phyloP scores from a whole-genome alignment of 2,113 vertebrate genomes.

The Monopterus albus region DNA sequence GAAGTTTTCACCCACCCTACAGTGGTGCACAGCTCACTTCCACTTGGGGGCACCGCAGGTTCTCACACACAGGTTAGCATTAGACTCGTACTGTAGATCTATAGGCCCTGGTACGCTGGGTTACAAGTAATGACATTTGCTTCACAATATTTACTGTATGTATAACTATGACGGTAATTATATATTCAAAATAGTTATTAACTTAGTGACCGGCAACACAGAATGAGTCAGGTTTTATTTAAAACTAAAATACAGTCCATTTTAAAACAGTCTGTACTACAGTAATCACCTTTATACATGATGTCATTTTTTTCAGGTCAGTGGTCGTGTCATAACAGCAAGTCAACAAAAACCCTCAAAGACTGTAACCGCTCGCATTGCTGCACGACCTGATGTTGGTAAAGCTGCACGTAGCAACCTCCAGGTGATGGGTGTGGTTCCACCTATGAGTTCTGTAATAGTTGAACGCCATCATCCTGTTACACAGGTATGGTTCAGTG shows the following conservation, averaged over 20 bases:
- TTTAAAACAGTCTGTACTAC: too few relatives aligned
- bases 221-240: too few relatives aligned
- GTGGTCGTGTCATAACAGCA: constrained; percentile 84
- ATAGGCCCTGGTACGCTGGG: too few relatives aligned
- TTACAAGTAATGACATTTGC: too few relatives aligned
- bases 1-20: constrained; percentile 72
- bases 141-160: too few relatives aligned
- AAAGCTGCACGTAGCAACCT: constrained; percentile 82
- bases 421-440: constrained; percentile 88
- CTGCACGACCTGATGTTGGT: constrained; percentile 82
- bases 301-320: constrained; percentile 74
- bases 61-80: constrained; percentile 82
- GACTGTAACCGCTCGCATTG: constrained; percentile 92
- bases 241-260: too few relatives aligned
- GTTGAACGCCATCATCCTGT: constrained; percentile 95
- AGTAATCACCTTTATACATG: neutral
- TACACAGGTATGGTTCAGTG: constrained; percentile 84
- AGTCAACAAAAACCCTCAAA: constrained; percentile 91
- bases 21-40: constrained; percentile 68
- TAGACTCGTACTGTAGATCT: neutral
- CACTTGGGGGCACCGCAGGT: constrained; percentile 72
- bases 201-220: too few relatives aligned
- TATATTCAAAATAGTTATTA: too few relatives aligned
- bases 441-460: constrained; percentile 91
- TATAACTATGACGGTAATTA: too few relatives aligned